Conservation (phyloP, 2,113 vertebrate genomes). For the Chrysochloris asiatica region DNA sequence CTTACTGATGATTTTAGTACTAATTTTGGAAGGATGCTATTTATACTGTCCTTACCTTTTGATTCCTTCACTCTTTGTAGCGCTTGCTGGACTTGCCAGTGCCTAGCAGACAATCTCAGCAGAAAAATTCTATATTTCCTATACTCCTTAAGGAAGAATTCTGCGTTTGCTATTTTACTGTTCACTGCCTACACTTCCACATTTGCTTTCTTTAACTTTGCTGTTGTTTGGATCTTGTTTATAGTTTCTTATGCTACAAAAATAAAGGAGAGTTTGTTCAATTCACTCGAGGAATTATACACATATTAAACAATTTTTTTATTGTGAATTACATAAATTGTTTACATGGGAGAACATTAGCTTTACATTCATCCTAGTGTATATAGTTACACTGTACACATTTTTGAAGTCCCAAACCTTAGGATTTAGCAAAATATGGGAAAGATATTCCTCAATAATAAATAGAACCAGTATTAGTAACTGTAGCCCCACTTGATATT, state of each 20-base stretch:
- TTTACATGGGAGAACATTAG: no score
- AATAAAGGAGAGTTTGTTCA: not conserved
- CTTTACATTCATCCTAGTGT: no score
- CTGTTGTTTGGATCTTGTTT: no score
- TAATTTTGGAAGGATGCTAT: not conserved
- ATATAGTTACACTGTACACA: no score
- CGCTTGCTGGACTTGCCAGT: slow-evolving; percentile 76
- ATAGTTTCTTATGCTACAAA: not conserved
- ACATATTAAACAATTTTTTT: no score
- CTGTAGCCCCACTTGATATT: not conserved
- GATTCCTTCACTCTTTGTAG: slow-evolving; percentile 49
- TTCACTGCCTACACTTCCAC: no score
- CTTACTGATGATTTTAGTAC: no score
- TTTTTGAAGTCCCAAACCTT: not conserved
- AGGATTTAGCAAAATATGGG: not conserved
- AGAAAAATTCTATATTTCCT: slow-evolving; percentile 81
- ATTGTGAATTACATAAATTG: no score
- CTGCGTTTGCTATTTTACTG: slow-evolving; percentile 82
- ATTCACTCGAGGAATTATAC: not conserved
- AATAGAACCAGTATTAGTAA: not conserved
- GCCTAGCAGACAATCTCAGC: slow-evolving; percentile 77
- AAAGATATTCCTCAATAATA: not conserved
- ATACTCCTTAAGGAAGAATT: slow-evolving; percentile 80
- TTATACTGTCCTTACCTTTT: not conserved
- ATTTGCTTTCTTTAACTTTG: no score